Evolutionary conservation across 2,797 vertebrate genomes (phyloP).

Genomic region (Muscicapa striata): DNA sequence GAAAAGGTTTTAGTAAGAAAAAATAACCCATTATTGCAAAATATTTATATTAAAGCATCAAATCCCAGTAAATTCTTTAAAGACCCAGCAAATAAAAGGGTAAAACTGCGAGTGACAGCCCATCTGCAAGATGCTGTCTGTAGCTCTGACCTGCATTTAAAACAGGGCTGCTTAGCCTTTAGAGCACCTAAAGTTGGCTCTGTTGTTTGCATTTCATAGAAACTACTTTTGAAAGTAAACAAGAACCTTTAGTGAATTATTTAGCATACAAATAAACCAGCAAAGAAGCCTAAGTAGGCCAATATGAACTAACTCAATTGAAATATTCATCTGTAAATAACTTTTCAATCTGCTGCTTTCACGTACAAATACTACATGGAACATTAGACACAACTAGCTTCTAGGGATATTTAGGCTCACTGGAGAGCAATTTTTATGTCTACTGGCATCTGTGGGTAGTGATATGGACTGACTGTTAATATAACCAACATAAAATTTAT

Average conservation of each 20-base stretch:
- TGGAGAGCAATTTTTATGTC: constrained; percentile 96
- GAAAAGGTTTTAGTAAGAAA: constrained; percentile 46
- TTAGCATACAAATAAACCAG: constrained; percentile 83
- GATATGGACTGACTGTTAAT: constrained; percentile 93
- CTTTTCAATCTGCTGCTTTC: constrained; percentile 90
- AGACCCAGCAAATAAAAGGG: neutral
- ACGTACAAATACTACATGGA: constrained; percentile 93
- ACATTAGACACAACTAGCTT: constrained; percentile 93
- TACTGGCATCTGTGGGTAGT: constrained; percentile 97
- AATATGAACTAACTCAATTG: constrained; percentile 77
- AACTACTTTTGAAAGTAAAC: constrained; percentile 79
- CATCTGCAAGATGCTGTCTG: constrained; percentile 25
- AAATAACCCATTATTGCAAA: neutral
- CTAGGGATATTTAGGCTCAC: constrained; percentile 85
- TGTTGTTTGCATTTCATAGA: constrained; percentile 79
- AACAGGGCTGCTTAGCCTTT: constrained; percentile 67
- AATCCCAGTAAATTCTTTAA: constrained; percentile 42
- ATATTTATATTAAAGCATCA: constrained; percentile 35
- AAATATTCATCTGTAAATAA: constrained; percentile 94
- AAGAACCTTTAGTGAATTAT: constrained; percentile 81
- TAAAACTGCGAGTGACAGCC: constrained; percentile 60
- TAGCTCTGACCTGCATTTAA: constrained; percentile 76
- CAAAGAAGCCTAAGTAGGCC: constrained; percentile 77
- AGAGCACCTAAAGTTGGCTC: constrained; percentile 74
- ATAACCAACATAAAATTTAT: constrained; percentile 97